Conservation (phyloP, 2,888 invertebrate species). For the Scaptomyza reducta region DNA sequence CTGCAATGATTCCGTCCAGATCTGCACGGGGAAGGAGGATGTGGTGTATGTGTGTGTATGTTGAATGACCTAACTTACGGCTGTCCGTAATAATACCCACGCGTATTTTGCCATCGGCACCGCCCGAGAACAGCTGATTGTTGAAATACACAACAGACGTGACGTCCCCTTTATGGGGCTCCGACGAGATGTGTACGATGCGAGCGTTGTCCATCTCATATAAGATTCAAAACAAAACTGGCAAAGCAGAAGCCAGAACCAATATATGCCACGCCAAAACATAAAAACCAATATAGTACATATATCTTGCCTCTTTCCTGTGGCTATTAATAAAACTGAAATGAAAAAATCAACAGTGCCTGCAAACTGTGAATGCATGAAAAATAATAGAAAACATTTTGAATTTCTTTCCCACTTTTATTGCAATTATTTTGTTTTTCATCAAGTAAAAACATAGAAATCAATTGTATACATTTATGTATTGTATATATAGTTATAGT, state of each 20-base stretch:
- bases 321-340: slow-evolving; percentile 37
- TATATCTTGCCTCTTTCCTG: slow-evolving; percentile 21
- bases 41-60: neutral
- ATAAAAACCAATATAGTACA: too few relatives aligned
- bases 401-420: slow-evolving; percentile 54
- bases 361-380: slow-evolving; percentile 4
- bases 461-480: slow-evolving; percentile 44
- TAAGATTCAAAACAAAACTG: slow-evolving; percentile 48
- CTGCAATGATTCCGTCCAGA: slow-evolving; percentile 83
- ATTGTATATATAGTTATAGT: slow-evolving; percentile 30
- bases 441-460: slow-evolving; percentile 79
- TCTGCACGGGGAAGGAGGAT: slow-evolving; percentile 59
- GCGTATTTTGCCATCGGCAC: slow-evolving; percentile 84
- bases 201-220: slow-evolving; percentile 60
- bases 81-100: slow-evolving; percentile 62
- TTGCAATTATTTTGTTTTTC: slow-evolving; percentile 65
- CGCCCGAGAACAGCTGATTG: slow-evolving; percentile 82
- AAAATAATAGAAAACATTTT: slow-evolving; percentile 26
- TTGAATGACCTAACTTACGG: neutral
- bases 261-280: neutral
- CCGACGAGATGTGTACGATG: slow-evolving; percentile 76
- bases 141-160: slow-evolving; percentile 78
- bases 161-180: slow-evolving; percentile 83
- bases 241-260: neutral
- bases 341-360: slow-evolving; percentile 30